These are phyloP conservation scores for Danio aesculapii DNA, from an alignment of 2,797 vertebrate species.

Conservation along the genomic window DNA sequence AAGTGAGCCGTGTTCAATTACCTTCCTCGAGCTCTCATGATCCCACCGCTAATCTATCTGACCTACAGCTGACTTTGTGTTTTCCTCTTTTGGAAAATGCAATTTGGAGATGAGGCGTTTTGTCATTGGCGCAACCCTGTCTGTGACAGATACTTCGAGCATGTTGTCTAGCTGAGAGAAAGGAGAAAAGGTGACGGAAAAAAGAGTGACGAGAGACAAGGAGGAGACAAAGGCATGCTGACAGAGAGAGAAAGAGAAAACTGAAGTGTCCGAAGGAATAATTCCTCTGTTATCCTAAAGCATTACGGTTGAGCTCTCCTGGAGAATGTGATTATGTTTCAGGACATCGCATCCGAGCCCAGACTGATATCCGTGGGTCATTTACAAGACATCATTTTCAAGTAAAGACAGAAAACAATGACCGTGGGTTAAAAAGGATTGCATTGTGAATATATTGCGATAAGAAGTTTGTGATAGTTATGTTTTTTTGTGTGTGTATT, in stretches of 20 bases:
- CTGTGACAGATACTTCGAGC: constrained; percentile 50
- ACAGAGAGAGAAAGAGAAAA: constrained; percentile 44
- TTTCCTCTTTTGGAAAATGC: constrained; percentile 45
- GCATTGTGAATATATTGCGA: too few relatives aligned
- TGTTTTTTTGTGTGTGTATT: too few relatives aligned
- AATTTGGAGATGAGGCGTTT: constrained; percentile 55
- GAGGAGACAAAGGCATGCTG: constrained; percentile 40
- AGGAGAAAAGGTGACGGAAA: constrained; percentile 23
- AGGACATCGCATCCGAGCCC: constrained; percentile 38
- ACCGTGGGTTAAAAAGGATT: too few relatives aligned
- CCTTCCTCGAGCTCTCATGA: constrained; percentile 7
- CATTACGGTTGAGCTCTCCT: constrained; percentile 50
- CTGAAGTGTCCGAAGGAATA: constrained; percentile 49
- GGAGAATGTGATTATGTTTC: constrained; percentile 46
- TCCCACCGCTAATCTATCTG: constrained; percentile 41
- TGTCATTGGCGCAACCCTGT: constrained; percentile 47
- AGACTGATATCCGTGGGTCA: constrained; percentile 29
- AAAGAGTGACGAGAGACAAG: constrained; percentile 45
- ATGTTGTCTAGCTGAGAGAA: constrained; percentile 44
- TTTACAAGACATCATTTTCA: too few relatives aligned
- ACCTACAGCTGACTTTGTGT: constrained; percentile 56
- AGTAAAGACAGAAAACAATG: too few relatives aligned
- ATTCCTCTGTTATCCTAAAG: constrained; percentile 53
- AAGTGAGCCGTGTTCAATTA: constrained; percentile 37
- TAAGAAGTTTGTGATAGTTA: too few relatives aligned